These are phyloP conservation scores for Cliona cf. orientalis DNA, from an alignment of 37 sponge, comb jelly and placozoan genomes.

Conservation along the genomic window DNA sequence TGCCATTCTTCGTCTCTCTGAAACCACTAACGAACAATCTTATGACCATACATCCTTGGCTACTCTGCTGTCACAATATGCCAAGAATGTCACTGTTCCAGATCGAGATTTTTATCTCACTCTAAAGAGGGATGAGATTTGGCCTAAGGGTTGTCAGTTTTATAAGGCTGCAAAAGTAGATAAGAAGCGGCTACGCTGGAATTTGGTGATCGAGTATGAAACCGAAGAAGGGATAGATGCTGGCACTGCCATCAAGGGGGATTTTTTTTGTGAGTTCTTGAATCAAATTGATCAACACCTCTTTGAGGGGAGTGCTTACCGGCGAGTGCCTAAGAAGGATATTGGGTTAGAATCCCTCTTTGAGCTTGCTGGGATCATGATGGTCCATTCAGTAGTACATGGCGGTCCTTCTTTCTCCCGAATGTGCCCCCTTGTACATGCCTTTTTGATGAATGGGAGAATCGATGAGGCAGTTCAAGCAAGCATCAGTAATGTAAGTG, in stretches of 20 bases:
- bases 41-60: too few relatives aligned
- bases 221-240: constrained; percentile 1
- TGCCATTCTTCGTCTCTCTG: too few relatives aligned
- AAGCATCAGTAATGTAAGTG: background rate
- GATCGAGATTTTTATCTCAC: background rate
- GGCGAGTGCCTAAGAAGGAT: background rate
- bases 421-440: background rate
- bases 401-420: background rate
- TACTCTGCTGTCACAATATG: too few relatives aligned
- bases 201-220: background rate
- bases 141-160: background rate
- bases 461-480: background rate
- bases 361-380: background rate
- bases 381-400: constrained; percentile 2
- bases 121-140: background rate
- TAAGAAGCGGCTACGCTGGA: background rate
- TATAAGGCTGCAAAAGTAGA: background rate
- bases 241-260: background rate
- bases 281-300: background rate
- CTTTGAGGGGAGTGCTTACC: background rate
- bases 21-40: too few relatives aligned
- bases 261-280: background rate
- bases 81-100: background rate
- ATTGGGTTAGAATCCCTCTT: background rate
- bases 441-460: background rate